Conservation (phyloP, 2,888 invertebrate species). For the Linnaemya tessellans region DNA sequence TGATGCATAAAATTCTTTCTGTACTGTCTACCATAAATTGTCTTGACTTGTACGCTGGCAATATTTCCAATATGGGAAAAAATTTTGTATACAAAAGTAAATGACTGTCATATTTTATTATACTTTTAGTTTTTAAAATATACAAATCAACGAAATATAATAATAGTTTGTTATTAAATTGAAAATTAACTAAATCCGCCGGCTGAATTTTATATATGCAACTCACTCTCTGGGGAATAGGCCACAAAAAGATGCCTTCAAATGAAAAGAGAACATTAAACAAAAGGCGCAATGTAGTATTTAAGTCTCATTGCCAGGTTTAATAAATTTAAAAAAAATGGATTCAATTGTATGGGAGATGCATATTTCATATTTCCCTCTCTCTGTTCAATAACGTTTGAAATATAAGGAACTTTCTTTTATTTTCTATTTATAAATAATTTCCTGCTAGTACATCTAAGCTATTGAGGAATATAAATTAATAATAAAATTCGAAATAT, state of each 20-base stretch:
- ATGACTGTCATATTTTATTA: constrained; percentile 65
- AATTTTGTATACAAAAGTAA: constrained; percentile 33
- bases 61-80: constrained; percentile 2
- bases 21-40: neutral
- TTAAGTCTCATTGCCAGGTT: constrained; percentile 41
- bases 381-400: constrained; percentile 13
- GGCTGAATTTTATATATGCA: constrained; percentile 38
- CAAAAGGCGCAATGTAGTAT: constrained; percentile 49
- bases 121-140: neutral
- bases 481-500: too few species aligned
- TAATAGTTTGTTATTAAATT: constrained; percentile 30
- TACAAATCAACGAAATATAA: constrained; percentile 1
- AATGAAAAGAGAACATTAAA: constrained; percentile 16
- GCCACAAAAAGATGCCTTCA: constrained; percentile 13
- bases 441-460: too few species aligned
- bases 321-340: neutral
- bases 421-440: neutral
- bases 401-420: neutral
- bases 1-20: neutral
- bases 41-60: neutral
- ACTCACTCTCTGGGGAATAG: constrained; percentile 67
- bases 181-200: constrained; percentile 48
- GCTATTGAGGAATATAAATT: too few species aligned
- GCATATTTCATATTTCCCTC: neutral
- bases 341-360: neutral